Evolutionary conservation across 2,797 vertebrate genomes (phyloP).

Genomic region (Anas bernieri): DNA sequence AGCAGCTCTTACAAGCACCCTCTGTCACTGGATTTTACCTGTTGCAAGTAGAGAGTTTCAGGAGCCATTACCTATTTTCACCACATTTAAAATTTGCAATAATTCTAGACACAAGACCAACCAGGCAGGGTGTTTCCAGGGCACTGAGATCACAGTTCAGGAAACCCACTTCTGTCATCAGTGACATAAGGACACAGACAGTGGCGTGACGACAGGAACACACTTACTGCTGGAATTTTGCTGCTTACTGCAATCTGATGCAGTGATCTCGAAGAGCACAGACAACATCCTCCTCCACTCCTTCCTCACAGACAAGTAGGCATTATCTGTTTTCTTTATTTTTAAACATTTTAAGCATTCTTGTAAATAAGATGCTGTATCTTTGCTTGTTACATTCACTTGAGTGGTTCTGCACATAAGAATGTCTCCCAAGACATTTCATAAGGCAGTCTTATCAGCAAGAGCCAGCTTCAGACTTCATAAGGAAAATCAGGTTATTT

Average conservation of each 20-base stretch:
- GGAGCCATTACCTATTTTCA: not conserved
- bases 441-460: not conserved
- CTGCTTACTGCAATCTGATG: not conserved
- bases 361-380: not conserved
- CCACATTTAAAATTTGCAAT: not conserved
- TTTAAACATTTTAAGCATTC: not conserved
- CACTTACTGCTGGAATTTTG: not conserved
- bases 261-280: not conserved
- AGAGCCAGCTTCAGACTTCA: not conserved
- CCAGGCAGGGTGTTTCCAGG: not conserved
- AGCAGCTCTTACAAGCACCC: not conserved
- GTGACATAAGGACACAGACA: not conserved
- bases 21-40: not conserved
- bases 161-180: not conserved
- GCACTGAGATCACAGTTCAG: not conserved
- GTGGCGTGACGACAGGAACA: not conserved
- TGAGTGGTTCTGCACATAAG: not conserved
- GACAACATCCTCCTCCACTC: not conserved
- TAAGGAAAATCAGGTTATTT: slow-evolving; percentile 11
- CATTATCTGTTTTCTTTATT: not conserved
- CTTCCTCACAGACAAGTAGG: not conserved
- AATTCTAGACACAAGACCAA: not conserved
- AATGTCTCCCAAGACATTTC: not conserved
- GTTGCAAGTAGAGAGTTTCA: not conserved
- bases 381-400: not conserved